Evolutionary conservation across 2,888 invertebrate genomes (phyloP), one percentile per base, ranked within the genome.

Genomic region (Calephelis perditalis): DNA sequence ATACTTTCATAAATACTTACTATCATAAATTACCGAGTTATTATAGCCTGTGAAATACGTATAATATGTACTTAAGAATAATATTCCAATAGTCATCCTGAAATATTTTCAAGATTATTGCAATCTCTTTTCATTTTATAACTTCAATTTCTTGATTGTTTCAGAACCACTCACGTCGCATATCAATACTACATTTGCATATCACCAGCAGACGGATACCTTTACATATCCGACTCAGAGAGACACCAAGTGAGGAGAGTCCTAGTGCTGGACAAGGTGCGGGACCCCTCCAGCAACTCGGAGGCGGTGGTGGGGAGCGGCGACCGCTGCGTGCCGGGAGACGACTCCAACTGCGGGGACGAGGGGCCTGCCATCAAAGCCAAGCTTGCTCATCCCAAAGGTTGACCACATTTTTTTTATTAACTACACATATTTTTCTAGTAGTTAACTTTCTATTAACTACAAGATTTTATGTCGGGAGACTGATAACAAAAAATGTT

Each of bases 111-210:
- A 26, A 26, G 26, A 26, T 26, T 40, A 1, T 40, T 40, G 1
- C 3, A 57, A 49, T 49, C 7, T 6, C 60, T 56, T 52, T 59
- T 36, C 1, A 40, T 5, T 45, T n/a, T 47, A 49, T 47, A 15
- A 57, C 46, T 11, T 59, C 62, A 8, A 7, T 40, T 8, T 8
- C 40, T 52, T 67, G 3, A 26, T 26, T 26, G 65, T 92, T 93
- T 56, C 90, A 97, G 98, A 82, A 95, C 97, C 37, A 97, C 98
- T 0, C 98, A 98, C 91, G 97, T 98, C 9, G 97, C 98, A 40
- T 98, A 99, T 86, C 97, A 98, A 78, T 99, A 99, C 79, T 98
- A 98, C 84, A 92, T 99, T 79, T 97, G 98, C 62, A 96, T 99
- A 58, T 98, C 98, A 58, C 99, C 99, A 37, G 96, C 98, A 43